These are phyloP conservation scores for Ameiurus melas DNA, from an alignment of 2,113 vertebrate genomes.

Conservation along the genomic window DNA sequence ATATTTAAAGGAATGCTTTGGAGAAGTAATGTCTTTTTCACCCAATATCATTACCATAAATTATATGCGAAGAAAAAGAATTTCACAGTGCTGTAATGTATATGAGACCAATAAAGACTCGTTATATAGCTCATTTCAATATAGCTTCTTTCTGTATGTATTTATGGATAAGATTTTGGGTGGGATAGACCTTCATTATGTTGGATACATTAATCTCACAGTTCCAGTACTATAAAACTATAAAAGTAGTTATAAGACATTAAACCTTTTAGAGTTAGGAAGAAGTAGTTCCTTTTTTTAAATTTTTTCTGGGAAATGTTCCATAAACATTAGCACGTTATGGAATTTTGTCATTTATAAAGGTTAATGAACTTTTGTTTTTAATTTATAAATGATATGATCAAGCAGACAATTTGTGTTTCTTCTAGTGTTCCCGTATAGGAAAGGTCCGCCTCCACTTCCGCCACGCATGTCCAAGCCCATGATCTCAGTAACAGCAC, in stretches of 20 bases:
- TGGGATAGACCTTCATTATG: not conserved
- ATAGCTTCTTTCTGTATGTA: not conserved
- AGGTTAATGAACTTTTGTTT: not conserved
- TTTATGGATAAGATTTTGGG: not conserved
- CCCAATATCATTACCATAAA: not conserved
- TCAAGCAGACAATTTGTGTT: not conserved
- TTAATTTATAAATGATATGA: not conserved
- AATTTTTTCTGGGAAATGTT: not conserved
- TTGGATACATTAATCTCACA: not conserved
- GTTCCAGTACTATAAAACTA: not conserved
- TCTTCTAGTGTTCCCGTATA: constrained; percentile 89
- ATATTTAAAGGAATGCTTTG: not conserved
- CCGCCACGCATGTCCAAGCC: constrained; percentile 96
- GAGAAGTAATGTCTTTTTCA: not conserved
- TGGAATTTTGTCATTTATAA: not conserved
- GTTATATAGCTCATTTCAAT: too few relatives aligned
- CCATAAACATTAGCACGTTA: not conserved
- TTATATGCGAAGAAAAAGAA: too few relatives aligned
- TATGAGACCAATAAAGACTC: too few relatives aligned
- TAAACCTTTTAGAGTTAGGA: not conserved
- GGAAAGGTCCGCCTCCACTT: constrained; percentile 94
- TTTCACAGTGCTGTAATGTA: too few relatives aligned
- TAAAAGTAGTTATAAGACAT: not conserved
- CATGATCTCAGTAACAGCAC: constrained; percentile 91
- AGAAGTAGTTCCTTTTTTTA: not conserved